Evolutionary conservation across 2,888 invertebrate species (phyloP), one percentile per base, ranked within the genome.

Genomic region (Apotomis turbidana): DNA sequence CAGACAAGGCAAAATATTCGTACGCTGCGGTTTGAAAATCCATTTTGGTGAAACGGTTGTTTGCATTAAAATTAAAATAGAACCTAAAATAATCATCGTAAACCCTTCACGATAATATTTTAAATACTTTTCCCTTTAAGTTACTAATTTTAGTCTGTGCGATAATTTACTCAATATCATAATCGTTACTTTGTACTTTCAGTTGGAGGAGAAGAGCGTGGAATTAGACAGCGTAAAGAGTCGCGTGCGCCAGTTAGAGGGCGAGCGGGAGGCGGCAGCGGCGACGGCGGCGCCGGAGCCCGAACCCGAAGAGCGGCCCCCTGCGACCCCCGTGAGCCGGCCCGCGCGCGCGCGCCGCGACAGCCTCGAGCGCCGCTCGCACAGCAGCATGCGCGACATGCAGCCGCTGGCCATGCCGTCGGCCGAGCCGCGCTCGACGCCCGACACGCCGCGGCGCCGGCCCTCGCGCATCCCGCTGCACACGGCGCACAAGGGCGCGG

Each of bases 221-320:
- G 97, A 97, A 85, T 83, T 97, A 80, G 97, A 97, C 87, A 97
- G 97, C n/a, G 96, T 97, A 13, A 94, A 95, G 76, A 97, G 97
- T 0, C 95, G 95, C 72, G 94, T 97, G 71, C 94, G 97, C n/a
- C 95, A 97, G 76, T 89, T 97, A 75, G 97, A 97, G 83, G 95
- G 76, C 84, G 87, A 62, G 68, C 73, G 74, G 64, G 72, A 55
- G 36, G 71, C 64, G 74, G 71, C 15, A 15, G 15, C 64, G 44
- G 38, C 10, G 9, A 3, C 27, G 83, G 15, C 64, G 44, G 38
- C 10, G 9, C 0, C 27, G 83, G 93, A 73, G 70, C 76, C 76
- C 66, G 76, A 73, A 69, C 71, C 75, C 51, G 12, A 12, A 12
- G 12, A 15, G 36, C n/a, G 5, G 38, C 38, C 59, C 15, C 10